Conservation (phyloP, 2,797 vertebrate genomes). For the Siniperca obscura region DNA sequence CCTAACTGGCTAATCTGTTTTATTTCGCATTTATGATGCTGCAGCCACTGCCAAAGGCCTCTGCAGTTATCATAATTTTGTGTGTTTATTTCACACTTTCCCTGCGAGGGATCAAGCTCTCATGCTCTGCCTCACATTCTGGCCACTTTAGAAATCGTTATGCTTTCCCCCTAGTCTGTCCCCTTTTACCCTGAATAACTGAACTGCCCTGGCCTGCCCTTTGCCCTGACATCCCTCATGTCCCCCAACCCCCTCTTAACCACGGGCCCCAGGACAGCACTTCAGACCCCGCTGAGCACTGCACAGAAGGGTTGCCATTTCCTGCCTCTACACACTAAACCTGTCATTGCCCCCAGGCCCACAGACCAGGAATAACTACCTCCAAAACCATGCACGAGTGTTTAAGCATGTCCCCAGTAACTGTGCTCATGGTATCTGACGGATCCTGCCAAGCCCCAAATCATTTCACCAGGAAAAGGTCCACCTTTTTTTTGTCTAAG, state of each 20-base stretch:
- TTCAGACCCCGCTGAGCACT: constrained; percentile 40
- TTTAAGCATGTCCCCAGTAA: constrained; percentile 58
- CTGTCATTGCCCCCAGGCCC: constrained; percentile 60
- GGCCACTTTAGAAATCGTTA: constrained; percentile 43
- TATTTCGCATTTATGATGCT: background rate
- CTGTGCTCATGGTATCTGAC: constrained; percentile 52
- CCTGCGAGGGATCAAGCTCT: background rate
- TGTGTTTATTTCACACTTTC: constrained; percentile 21
- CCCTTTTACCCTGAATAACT: constrained; percentile 64
- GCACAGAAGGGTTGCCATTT: constrained; percentile 59
- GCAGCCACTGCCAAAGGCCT: background rate
- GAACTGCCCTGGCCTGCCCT: constrained; percentile 61
- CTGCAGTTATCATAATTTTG: background rate
- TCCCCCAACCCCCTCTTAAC: constrained; percentile 28
- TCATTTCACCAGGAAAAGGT: constrained; percentile 43
- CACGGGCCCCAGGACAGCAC: constrained; percentile 34
- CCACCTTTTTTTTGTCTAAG: constrained; percentile 41
- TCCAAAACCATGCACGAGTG: constrained; percentile 44
- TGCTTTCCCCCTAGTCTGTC: constrained; percentile 20
- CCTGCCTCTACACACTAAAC: constrained; percentile 64
- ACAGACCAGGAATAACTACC: constrained; percentile 70
- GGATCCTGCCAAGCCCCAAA: constrained; percentile 49
- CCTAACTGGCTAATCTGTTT: background rate
- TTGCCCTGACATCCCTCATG: constrained; percentile 55
- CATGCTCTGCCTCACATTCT: background rate